phyloP scores from a whole-genome alignment of 1,140 invertebrate genomes.

The Charaxes varanes region DNA sequence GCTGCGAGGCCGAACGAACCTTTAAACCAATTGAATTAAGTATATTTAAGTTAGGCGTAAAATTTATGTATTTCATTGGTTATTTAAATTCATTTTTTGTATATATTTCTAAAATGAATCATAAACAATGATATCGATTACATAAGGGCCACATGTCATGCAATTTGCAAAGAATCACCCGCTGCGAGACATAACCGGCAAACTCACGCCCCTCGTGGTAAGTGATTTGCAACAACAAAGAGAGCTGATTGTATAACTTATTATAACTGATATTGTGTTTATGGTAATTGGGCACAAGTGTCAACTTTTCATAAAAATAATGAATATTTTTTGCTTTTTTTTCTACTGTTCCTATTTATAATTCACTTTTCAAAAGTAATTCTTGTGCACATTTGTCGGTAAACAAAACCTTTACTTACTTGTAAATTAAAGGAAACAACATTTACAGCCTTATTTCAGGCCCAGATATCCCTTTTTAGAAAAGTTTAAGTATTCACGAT shows the following conservation, averaged over 20 bases:
- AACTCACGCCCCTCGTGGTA: constrained; percentile 41
- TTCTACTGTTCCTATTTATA: background rate
- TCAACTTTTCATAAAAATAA: constrained; percentile 3
- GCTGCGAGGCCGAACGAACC: too few species aligned
- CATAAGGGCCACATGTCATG: constrained; percentile 47
- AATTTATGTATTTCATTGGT: too few species aligned
- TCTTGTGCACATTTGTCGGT: too few species aligned
- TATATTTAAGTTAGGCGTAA: too few species aligned
- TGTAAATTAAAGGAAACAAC: too few species aligned
- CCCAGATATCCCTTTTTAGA: too few species aligned
- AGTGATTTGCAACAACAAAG: constrained; percentile 51
- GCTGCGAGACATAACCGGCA: constrained; percentile 57
- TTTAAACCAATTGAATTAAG: too few species aligned
- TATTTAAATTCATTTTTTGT: too few species aligned
- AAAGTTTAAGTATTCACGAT: too few species aligned
- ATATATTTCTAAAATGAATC: constrained; percentile 6
- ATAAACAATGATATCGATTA: constrained; percentile 36
- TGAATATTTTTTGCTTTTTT: background rate
- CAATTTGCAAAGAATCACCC: constrained; percentile 60
- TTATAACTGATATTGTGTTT: constrained; percentile 43
- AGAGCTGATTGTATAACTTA: constrained; percentile 55
- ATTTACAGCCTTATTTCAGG: too few species aligned
- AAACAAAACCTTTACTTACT: too few species aligned
- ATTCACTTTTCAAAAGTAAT: too few species aligned
- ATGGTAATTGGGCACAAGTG: constrained; percentile 44